Percentiles rank a stretch among this genome's conserved stretches.
Conservation (phyloP, 1,140 invertebrate genomes). For the Atta texana region DNA sequence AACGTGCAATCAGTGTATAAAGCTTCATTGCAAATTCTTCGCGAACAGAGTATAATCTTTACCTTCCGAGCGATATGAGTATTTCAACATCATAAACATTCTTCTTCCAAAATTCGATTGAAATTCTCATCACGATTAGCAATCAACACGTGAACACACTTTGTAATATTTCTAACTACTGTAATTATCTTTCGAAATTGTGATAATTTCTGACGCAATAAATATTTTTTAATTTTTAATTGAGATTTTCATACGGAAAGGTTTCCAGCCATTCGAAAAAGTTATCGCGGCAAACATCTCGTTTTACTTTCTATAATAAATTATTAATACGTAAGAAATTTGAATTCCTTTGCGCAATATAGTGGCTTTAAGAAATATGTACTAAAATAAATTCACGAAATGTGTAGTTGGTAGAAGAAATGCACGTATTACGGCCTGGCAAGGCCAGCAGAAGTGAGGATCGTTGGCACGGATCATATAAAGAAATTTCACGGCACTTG, state of each 20-base stretch:
- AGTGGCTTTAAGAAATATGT: background rate
- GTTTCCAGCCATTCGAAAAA: background rate
- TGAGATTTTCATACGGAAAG: background rate
- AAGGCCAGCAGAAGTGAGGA: constrained; percentile 2
- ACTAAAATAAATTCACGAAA: constrained; percentile 45
- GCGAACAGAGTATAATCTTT: constrained; percentile 16
- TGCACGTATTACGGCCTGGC: constrained; percentile 15
- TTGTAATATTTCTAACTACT: background rate
- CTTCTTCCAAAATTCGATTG: background rate
- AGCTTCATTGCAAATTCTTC: background rate
- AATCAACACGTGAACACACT: background rate
- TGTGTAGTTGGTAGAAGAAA: constrained; percentile 20
- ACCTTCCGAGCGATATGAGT: constrained; percentile 30
- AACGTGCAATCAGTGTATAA: constrained; percentile 18
- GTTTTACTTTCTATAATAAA: background rate
- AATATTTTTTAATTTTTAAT: background rate
- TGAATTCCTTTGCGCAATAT: background rate
- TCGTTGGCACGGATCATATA: constrained; percentile 70
- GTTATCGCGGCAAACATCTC: background rate
- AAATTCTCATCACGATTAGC: constrained; percentile 16
- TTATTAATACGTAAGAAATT: background rate
- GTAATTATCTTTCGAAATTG: background rate
- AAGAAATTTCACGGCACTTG: constrained; percentile 79
- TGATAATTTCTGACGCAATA: background rate
- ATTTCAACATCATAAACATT: constrained; percentile 21